These are phyloP conservation scores for Ephialtes manifestator DNA, from an alignment of 2,888 invertebrate genomes.

Conservation along the genomic window DNA sequence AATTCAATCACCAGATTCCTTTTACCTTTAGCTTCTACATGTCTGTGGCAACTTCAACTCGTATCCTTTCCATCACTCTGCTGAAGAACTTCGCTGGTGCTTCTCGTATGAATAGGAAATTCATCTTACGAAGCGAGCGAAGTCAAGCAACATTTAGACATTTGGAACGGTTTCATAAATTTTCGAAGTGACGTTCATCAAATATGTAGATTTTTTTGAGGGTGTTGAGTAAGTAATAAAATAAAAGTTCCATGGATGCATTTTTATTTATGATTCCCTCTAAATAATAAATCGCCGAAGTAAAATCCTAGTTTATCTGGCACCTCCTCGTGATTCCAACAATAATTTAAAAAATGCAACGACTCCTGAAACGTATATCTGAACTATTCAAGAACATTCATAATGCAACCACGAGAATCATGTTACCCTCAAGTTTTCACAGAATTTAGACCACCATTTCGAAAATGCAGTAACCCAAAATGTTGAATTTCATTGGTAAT, in stretches of 20 bases:
- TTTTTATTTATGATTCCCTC: no score
- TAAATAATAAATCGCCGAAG: no score
- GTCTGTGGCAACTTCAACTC: neutral
- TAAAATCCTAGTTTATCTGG: no score
- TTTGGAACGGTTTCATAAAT: no score
- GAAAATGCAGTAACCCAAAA: neutral
- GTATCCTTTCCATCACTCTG: constrained; percentile 1
- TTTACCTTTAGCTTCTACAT: neutral
- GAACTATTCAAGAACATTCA: neutral
- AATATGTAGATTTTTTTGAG: no score
- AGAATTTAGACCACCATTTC: neutral
- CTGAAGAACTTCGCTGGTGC: no score
- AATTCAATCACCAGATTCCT: neutral
- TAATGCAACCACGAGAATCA: neutral
- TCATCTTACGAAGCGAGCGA: constrained; percentile 14
- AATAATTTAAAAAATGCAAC: no score
- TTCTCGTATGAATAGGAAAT: constrained; percentile 1
- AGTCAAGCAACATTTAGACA: neutral
- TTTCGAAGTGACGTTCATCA: no score
- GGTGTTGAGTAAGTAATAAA: no score
- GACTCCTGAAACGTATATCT: no score
- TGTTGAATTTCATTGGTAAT: neutral
- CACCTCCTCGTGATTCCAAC: no score
- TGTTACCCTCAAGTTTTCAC: neutral
- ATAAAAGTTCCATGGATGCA: no score